Evolutionary conservation across 2,113 vertebrate genomes (phyloP).

Genomic region (Dendropsophus ebraccatus): DNA sequence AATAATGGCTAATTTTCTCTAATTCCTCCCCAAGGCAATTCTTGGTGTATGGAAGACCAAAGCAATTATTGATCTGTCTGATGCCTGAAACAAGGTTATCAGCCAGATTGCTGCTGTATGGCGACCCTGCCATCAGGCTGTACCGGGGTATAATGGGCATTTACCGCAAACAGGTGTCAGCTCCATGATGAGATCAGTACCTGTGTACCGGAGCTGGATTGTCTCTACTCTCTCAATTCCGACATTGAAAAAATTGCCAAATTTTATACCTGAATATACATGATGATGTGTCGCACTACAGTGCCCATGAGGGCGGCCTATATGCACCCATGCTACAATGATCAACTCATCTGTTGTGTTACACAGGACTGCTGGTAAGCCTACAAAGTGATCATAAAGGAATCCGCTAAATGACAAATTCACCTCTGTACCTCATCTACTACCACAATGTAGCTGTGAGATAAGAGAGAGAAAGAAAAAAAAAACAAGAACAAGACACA

Average conservation of each 20-base stretch:
- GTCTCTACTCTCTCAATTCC: background rate
- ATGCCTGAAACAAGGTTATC: background rate
- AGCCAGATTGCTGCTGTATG: background rate
- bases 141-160: background rate
- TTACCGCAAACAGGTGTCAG: background rate
- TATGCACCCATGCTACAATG: background rate
- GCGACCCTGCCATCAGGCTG: background rate
- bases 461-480: background rate
- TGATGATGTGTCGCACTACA: background rate
- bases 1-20: slow-evolving; percentile 4
- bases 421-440: background rate
- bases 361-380: background rate
- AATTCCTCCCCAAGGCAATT: slow-evolving; percentile 17
- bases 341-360: background rate
- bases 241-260: background rate
- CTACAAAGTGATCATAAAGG: background rate
- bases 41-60: background rate
- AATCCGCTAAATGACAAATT: background rate
- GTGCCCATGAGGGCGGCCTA: background rate
- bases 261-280: background rate
- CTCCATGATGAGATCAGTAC: background rate
- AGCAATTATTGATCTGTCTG: background rate
- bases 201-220: background rate
- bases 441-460: background rate
- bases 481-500: background rate